A percentile compares a stretch with the other conserved stretches of the same genome.
phyloP scores from a whole-genome alignment of 2,888 invertebrate genomes.

The Pammene fasciana region DNA sequence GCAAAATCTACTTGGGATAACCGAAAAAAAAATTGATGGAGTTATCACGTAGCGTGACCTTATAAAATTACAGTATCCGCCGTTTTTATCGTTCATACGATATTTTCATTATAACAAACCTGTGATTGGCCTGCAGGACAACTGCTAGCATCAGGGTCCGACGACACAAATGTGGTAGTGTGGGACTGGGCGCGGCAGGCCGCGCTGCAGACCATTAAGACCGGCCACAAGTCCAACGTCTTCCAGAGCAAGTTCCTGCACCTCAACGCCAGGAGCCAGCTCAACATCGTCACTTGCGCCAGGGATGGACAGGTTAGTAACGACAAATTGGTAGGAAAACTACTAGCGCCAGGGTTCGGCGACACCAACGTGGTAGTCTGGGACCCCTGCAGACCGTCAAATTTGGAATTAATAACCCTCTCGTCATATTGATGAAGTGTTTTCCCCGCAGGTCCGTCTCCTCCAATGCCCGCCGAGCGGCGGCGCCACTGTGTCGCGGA shows the following conservation, averaged over 20 bases:
- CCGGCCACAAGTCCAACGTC: constrained; percentile 94
- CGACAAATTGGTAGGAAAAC: too few relatives aligned
- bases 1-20: too few relatives aligned
- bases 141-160: constrained; percentile 94
- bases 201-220: constrained; percentile 86
- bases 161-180: constrained; percentile 92
- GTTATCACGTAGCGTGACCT: too few relatives aligned
- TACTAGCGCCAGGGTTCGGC: too few relatives aligned
- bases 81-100: too few relatives aligned
- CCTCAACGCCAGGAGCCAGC: constrained; percentile 86
- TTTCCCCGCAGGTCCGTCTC: constrained; percentile 78
- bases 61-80: too few relatives aligned
- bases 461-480: constrained; percentile 84
- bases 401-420: too few relatives aligned
- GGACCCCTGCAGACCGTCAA: too few relatives aligned
- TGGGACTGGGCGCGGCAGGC: constrained; percentile 95
- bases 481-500: constrained; percentile 78
- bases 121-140: constrained; percentile 72
- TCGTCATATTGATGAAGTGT: too few relatives aligned
- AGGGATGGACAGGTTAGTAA: constrained; percentile 91
- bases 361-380: too few relatives aligned
- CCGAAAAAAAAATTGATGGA: too few relatives aligned
- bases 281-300: constrained; percentile 93
- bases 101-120: too few relatives aligned
- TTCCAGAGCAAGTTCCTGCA: constrained; percentile 96